Percentiles rank a stretch among this genome's conserved stretches.
Evolutionary conservation across 1,140 invertebrate genomes (phyloP).

Genomic region (Neotoxoptera formosana): DNA sequence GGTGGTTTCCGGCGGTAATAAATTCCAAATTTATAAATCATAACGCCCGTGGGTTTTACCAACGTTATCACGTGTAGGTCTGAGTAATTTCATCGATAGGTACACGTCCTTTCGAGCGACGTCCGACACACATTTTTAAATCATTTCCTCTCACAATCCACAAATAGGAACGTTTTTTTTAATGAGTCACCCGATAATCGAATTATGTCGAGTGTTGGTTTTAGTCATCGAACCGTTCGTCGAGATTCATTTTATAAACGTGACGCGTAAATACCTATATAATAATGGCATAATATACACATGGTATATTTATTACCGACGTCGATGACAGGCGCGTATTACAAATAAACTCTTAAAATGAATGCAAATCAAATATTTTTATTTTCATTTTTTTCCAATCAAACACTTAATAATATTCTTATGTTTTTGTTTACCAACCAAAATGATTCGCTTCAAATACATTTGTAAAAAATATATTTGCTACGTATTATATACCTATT

Average conservation of each 20-base stretch:
- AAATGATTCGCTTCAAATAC: too few species aligned
- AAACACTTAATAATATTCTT: not conserved
- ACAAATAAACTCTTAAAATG: not conserved
- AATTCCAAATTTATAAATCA: not conserved
- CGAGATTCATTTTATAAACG: not conserved
- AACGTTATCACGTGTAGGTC: not conserved
- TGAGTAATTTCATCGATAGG: not conserved
- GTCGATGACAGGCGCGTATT: not conserved
- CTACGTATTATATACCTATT: too few species aligned
- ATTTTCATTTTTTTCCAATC: not conserved
- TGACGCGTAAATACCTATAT: not conserved
- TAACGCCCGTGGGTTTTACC: not conserved
- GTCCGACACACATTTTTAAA: not conserved
- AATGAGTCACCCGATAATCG: not conserved
- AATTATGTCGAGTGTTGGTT: not conserved
- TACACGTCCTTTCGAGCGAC: not conserved
- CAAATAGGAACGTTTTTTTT: not conserved
- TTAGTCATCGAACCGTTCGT: not conserved
- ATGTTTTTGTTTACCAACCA: too few species aligned
- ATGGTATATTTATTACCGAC: not conserved
- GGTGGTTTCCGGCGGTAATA: not conserved
- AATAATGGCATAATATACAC: not conserved
- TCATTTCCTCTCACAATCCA: not conserved
- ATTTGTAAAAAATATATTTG: too few species aligned
- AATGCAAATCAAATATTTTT: not conserved